Percentiles rank a stretch among this genome's conserved stretches.
These are phyloP conservation scores for Nycticorax nycticorax DNA, from an alignment of 2,113 vertebrate species.

Conservation along the genomic window DNA sequence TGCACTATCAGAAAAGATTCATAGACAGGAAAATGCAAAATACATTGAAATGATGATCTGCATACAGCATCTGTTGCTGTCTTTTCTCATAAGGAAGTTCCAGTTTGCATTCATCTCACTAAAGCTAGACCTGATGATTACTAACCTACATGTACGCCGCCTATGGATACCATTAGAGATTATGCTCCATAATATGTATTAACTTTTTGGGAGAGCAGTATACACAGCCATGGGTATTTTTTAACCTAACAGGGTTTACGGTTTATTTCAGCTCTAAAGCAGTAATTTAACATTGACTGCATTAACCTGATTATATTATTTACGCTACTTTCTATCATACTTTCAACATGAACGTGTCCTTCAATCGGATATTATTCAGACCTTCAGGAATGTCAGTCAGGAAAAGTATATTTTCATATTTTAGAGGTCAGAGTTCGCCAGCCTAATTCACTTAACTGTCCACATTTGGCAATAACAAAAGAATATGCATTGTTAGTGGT, in stretches of 20 bases:
- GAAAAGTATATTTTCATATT: not conserved
- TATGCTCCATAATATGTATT: not conserved
- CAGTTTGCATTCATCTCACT: not conserved
- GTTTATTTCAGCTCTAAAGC: not conserved
- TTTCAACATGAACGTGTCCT: not conserved
- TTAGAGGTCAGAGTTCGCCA: not conserved
- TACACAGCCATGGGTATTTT: not conserved
- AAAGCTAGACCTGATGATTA: not conserved
- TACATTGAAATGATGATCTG: not conserved
- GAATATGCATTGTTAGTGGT: not conserved
- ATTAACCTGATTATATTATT: not conserved
- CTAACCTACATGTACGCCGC: not conserved
- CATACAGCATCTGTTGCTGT: not conserved
- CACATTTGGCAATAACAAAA: not conserved
- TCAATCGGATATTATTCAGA: not conserved
- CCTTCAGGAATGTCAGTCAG: not conserved
- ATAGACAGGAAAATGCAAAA: not conserved
- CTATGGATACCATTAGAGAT: not conserved
- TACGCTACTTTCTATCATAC: not conserved
- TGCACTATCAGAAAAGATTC: not conserved
- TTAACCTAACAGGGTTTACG: not conserved
- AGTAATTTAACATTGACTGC: not conserved
- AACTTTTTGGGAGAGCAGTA: not conserved
- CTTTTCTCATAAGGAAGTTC: not conserved
- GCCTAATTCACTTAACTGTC: not conserved